phyloP scores from a whole-genome alignment of 2,113 vertebrate genomes.

The Epinephelus fuscoguttatus region DNA sequence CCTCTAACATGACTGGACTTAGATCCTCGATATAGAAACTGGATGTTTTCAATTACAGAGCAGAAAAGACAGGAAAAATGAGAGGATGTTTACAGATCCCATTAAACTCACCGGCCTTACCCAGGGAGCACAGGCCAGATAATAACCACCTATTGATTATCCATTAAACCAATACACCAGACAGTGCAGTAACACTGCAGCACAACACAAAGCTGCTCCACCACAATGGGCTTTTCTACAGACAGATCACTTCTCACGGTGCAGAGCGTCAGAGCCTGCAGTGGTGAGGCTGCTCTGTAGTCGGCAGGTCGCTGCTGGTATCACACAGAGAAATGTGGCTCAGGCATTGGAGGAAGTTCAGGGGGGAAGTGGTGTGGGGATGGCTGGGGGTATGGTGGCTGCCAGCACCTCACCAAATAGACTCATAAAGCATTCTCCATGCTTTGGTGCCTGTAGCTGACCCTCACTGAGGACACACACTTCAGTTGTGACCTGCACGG shows the following conservation, averaged over 20 bases:
- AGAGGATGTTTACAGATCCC: conserved; percentile 81
- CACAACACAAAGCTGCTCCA: conserved; percentile 45
- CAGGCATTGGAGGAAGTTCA: conserved; percentile 33
- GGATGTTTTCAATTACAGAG: conserved; percentile 77
- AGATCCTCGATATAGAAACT: conserved; percentile 52
- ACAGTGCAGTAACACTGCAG: conserved; percentile 56
- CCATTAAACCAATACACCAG: conserved; percentile 77
- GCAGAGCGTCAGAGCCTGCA: conserved; percentile 21
- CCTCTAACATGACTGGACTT: conserved; percentile 43
- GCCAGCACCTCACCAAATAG: conserved; percentile 47
- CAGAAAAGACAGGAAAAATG: conserved; percentile 76
- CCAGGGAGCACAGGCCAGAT: conserved; percentile 71
- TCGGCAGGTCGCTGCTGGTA: neutral
- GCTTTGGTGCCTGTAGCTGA: conserved; percentile 51
- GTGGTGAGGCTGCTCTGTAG: conserved; percentile 26
- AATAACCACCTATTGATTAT: conserved; percentile 85
- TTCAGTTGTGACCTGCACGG: conserved; percentile 22
- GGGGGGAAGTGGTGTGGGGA: neutral
- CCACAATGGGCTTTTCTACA: conserved; percentile 48
- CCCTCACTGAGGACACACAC: conserved; percentile 40
- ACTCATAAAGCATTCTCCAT: conserved; percentile 47
- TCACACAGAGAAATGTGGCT: conserved; percentile 51
- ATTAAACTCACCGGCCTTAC: conserved; percentile 69
- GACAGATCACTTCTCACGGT: conserved; percentile 55
- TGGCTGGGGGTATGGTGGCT: conserved; percentile 9